A percentile compares a stretch with the other conserved stretches of the same genome.
These are phyloP conservation scores for Cydia amplana DNA, from an alignment of 1,140 invertebrate genomes.

Conservation along the genomic window DNA sequence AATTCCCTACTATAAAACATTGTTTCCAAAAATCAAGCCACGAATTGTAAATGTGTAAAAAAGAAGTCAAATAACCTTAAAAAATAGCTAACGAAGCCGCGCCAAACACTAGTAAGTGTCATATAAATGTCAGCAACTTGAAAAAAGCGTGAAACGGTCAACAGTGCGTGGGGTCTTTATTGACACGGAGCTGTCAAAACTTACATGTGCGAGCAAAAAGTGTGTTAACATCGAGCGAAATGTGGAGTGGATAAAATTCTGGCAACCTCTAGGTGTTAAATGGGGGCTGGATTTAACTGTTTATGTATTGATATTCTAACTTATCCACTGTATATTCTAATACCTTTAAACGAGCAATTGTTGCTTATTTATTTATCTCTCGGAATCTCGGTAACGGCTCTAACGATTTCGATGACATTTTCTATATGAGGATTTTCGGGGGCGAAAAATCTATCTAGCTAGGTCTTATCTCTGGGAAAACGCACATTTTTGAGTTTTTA, in stretches of 20 bases:
- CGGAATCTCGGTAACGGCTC: too few species aligned
- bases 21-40: too few species aligned
- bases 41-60: neutral
- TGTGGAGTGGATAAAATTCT: slow-evolving; percentile 6
- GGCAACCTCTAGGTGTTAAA: neutral
- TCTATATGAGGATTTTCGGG: too few species aligned
- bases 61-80: neutral
- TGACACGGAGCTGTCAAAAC: slow-evolving; percentile 13
- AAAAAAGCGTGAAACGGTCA: slow-evolving; percentile 15
- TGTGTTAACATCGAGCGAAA: slow-evolving; percentile 13
- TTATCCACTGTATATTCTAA: neutral
- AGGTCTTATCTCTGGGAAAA: too few species aligned
- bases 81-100: neutral
- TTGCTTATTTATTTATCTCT: too few species aligned
- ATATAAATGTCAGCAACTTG: neutral
- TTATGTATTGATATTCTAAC: neutral
- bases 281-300: neutral
- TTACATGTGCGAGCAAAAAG: slow-evolving; percentile 1
- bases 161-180: slow-evolving; percentile 2
- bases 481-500: too few species aligned
- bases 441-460: too few species aligned
- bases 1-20: too few species aligned
- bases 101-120: slow-evolving; percentile 11
- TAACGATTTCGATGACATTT: too few species aligned
- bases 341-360: too few species aligned